Percentiles rank a stretch among this genome's conserved stretches.
phyloP scores from a whole-genome alignment of 2,888 invertebrate genomes.

The Leptothorax acervorum region DNA sequence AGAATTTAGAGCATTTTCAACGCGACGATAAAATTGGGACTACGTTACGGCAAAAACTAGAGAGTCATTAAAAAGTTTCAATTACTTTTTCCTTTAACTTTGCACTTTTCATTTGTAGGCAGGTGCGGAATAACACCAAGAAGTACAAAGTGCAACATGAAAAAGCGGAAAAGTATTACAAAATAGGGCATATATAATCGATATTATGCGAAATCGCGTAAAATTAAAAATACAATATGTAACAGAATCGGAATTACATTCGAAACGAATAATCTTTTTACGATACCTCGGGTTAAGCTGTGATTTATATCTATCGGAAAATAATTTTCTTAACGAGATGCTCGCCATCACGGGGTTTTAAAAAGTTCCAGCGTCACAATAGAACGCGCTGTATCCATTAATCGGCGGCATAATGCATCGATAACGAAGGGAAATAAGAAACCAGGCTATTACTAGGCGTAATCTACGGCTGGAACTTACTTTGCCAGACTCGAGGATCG shows the following conservation, averaged over 20 bases:
- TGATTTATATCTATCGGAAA: slow-evolving; percentile 42
- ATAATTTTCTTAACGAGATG: slow-evolving; percentile 26
- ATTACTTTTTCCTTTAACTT: slow-evolving; percentile 23
- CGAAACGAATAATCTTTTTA: slow-evolving; percentile 12
- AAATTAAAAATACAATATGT: slow-evolving; percentile 22
- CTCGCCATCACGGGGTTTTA: neutral
- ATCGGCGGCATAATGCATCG: slow-evolving; percentile 47
- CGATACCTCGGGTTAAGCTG: neutral
- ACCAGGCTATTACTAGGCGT: slow-evolving; percentile 39
- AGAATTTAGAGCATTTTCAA: neutral
- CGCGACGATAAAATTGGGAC: slow-evolving; percentile 1
- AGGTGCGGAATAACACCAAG: neutral
- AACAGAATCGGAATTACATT: slow-evolving; percentile 30
- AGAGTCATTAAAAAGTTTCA: slow-evolving; percentile 34
- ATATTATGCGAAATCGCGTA: neutral
- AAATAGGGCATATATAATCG: neutral
- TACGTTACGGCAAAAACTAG: neutral
- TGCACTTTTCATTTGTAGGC: slow-evolving; percentile 27
- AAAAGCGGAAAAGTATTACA: neutral
- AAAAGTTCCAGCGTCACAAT: slow-evolving; percentile 27
- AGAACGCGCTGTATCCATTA: slow-evolving; percentile 30
- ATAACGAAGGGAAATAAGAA: slow-evolving; percentile 47
- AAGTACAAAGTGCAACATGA: slow-evolving; percentile 15
- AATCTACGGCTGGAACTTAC: slow-evolving; percentile 52
- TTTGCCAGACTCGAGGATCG: slow-evolving; percentile 29